phyloP scores from a whole-genome alignment of 2,113 vertebrate species.

The Hoplias malabaricus region DNA sequence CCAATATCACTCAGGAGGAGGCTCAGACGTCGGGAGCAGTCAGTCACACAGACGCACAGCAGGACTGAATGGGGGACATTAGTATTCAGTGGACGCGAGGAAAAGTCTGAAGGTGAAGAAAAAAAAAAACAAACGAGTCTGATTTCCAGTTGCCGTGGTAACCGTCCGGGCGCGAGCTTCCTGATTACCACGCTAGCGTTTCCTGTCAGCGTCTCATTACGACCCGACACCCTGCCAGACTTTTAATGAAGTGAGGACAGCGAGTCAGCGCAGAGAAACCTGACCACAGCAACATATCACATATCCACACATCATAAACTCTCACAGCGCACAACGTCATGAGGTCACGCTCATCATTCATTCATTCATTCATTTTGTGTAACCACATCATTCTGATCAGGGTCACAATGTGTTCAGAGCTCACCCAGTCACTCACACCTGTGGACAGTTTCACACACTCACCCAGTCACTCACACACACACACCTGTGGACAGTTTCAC shows the following conservation, averaged over 20 bases:
- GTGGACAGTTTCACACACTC: too few species aligned
- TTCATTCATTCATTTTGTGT: too few species aligned
- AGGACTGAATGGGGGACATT: constrained; percentile 27
- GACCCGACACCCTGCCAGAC: constrained; percentile 51
- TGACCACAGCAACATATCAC: too few species aligned
- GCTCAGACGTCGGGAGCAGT: neutral
- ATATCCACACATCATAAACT: too few species aligned
- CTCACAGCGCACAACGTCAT: neutral
- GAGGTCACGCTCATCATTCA: too few species aligned
- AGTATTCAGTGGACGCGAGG: constrained; percentile 39
- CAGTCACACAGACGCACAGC: neutral
- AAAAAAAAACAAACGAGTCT: constrained; percentile 25
- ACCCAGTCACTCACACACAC: too few species aligned
- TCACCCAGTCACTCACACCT: too few species aligned
- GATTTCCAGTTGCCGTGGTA: constrained; percentile 58
- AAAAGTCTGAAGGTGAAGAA: constrained; percentile 28
- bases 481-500: too few species aligned
- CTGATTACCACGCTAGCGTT: constrained; percentile 46
- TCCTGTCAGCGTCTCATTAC: constrained; percentile 50
- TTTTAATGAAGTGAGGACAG: constrained; percentile 49
- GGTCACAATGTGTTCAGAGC: too few species aligned
- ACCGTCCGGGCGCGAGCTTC: constrained; percentile 46
- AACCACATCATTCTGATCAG: too few species aligned
- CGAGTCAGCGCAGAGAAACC: neutral
- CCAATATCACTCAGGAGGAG: too few species aligned